These are phyloP conservation scores for Cryptoblepharus egeriae DNA, from an alignment of 2,797 vertebrate species.

Conservation along the genomic window DNA sequence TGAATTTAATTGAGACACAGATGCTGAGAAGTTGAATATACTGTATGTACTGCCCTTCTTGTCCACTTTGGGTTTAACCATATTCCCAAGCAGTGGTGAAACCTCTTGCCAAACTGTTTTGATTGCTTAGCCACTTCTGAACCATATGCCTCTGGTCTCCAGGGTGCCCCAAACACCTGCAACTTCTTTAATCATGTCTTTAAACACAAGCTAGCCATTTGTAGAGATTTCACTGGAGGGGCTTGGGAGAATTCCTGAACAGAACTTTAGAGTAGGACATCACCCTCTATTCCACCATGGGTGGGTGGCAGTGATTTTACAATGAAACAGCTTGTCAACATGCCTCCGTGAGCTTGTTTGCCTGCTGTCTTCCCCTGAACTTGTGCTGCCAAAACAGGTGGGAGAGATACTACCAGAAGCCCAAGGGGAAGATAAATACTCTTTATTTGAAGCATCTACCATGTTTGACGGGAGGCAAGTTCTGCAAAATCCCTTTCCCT, in stretches of 20 bases:
- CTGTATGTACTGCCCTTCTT: accelerated
- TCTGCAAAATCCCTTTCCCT: neutral
- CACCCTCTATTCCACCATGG: neutral
- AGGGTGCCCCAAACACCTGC: neutral
- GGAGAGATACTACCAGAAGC: neutral
- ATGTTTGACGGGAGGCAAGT: neutral
- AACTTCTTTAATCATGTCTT: neutral
- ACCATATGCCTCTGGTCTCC: neutral
- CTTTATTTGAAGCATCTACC: neutral
- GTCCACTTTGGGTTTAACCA: conserved; percentile 19
- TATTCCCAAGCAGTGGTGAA: neutral
- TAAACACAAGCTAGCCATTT: neutral
- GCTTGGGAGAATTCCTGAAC: neutral
- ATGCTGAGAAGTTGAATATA: neutral
- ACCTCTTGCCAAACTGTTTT: conserved; percentile 1
- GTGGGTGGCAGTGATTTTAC: no score
- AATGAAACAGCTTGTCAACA: neutral
- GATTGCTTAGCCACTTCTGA: neutral
- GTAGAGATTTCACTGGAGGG: neutral
- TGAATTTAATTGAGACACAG: neutral
- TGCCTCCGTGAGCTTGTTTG: neutral
- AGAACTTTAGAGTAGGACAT: neutral
- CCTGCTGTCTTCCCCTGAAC: neutral
- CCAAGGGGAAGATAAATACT: no score
- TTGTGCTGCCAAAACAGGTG: neutral